Conservation (phyloP, 2,888 invertebrate species). For the Acanthacorydalis orientalis region DNA sequence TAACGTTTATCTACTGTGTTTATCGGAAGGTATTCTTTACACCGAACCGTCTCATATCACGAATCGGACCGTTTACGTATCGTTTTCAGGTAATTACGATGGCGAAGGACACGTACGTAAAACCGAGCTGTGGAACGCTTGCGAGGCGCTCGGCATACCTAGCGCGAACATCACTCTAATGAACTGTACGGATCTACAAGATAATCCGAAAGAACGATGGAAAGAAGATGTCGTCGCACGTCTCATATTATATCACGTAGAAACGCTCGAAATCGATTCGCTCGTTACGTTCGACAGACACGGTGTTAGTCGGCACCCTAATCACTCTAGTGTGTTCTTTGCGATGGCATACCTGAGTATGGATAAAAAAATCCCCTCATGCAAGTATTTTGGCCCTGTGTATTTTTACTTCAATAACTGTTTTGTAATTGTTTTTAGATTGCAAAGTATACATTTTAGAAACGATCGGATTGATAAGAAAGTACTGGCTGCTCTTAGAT, state of each 20-base stretch:
- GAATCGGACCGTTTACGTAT: neutral
- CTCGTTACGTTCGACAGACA: slow-evolving; percentile 86
- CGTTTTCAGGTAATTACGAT: slow-evolving; percentile 23
- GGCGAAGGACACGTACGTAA: slow-evolving; percentile 38
- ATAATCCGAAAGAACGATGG: slow-evolving; percentile 66
- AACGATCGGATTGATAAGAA: slow-evolving; percentile 69
- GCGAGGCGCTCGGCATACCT: slow-evolving; percentile 61
- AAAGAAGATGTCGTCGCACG: slow-evolving; percentile 44
- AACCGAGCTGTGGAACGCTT: slow-evolving; percentile 68
- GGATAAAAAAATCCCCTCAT: slow-evolving; percentile 53
- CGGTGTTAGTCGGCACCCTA: slow-evolving; percentile 84
- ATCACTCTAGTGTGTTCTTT: slow-evolving; percentile 77
- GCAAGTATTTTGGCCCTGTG: slow-evolving; percentile 30
- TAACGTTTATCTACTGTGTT: slow-evolving; percentile 64
- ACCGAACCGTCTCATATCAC: neutral
- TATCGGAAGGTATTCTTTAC: slow-evolving; percentile 54
- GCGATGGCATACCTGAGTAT: slow-evolving; percentile 64
- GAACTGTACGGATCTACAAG: slow-evolving; percentile 56
- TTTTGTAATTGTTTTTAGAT: slow-evolving; percentile 33
- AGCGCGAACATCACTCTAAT: slow-evolving; percentile 55
- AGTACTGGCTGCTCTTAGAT: slow-evolving; percentile 73
- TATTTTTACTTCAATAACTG: neutral
- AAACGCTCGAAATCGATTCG: slow-evolving; percentile 60
- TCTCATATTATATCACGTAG: slow-evolving; percentile 46
- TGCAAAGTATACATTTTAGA: slow-evolving; percentile 73